phyloP scores from a whole-genome alignment of 2,113 vertebrate genomes.

The Menura novaehollandiae region DNA sequence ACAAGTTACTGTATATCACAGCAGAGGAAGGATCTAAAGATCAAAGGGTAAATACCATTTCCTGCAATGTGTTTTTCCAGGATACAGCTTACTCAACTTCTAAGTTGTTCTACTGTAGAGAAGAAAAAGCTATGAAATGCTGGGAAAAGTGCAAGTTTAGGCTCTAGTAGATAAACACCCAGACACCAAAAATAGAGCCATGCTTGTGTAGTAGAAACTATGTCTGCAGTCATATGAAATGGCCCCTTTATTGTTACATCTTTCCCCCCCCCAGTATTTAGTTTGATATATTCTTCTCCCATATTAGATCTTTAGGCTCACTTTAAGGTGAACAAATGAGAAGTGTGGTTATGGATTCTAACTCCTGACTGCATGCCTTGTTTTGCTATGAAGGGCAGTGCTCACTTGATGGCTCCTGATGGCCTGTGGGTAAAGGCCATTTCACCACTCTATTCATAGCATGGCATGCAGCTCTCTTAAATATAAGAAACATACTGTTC shows the following conservation, averaged over 20 bases:
- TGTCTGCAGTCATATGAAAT: neutral
- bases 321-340: neutral
- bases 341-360: neutral
- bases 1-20: neutral
- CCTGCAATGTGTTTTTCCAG: slow-evolving; percentile 27
- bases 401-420: neutral
- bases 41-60: slow-evolving; percentile 40
- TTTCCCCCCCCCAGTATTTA: neutral
- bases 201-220: neutral
- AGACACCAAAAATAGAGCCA: neutral
- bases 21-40: slow-evolving; percentile 3
- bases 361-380: neutral
- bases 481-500: neutral
- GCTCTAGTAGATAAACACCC: neutral
- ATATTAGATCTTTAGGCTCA: neutral
- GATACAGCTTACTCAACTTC: neutral
- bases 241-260: neutral
- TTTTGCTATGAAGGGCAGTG: neutral
- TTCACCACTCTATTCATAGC: neutral
- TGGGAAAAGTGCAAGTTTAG: neutral
- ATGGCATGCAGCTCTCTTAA: neutral
- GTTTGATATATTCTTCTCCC: neutral
- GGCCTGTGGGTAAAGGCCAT: neutral
- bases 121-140: neutral
- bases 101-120: neutral